Percentiles rank a stretch among this genome's conserved stretches.
Evolutionary conservation across 2,113 vertebrate genomes (phyloP).

Genomic region (Pongo pygmaeus): DNA sequence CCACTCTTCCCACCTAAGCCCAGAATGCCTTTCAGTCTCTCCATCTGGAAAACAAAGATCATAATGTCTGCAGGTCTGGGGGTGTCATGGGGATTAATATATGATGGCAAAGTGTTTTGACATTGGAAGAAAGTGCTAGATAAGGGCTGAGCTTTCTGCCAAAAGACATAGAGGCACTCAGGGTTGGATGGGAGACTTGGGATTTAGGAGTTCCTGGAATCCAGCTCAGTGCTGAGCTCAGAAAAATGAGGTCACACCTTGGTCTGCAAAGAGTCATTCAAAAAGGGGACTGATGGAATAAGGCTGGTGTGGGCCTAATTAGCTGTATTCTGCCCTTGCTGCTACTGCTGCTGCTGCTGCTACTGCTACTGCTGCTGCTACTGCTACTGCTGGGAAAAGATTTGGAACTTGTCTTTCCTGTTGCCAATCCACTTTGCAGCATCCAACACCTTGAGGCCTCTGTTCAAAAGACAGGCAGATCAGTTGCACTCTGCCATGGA

Average conservation of each 20-base stretch:
- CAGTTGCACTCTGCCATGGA: background rate
- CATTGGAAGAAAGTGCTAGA: slow-evolving; percentile 5
- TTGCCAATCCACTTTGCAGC: background rate
- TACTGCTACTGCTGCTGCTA: background rate
- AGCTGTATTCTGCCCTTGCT: slow-evolving; percentile 10
- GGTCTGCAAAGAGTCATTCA: background rate
- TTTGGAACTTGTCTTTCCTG: background rate
- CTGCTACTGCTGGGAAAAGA: background rate
- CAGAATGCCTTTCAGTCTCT: background rate
- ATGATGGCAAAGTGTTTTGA: slow-evolving; percentile 15
- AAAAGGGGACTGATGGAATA: background rate
- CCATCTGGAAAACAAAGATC: slow-evolving; percentile 35
- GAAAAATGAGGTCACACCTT: slow-evolving; percentile 12
- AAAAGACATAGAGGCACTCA: slow-evolving; percentile 6
- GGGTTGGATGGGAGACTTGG: background rate
- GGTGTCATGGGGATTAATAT: background rate
- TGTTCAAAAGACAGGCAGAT: background rate
- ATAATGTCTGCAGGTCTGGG: background rate
- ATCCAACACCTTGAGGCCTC: background rate
- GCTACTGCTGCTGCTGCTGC: background rate
- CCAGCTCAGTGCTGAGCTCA: background rate
- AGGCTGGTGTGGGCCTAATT: slow-evolving; percentile 9
- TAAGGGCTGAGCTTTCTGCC: slow-evolving; percentile 43
- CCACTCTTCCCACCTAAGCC: background rate
- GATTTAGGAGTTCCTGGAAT: slow-evolving; percentile 45